Conservation (phyloP, 2,888 invertebrate genomes). For the Metopia argyrocephala region DNA sequence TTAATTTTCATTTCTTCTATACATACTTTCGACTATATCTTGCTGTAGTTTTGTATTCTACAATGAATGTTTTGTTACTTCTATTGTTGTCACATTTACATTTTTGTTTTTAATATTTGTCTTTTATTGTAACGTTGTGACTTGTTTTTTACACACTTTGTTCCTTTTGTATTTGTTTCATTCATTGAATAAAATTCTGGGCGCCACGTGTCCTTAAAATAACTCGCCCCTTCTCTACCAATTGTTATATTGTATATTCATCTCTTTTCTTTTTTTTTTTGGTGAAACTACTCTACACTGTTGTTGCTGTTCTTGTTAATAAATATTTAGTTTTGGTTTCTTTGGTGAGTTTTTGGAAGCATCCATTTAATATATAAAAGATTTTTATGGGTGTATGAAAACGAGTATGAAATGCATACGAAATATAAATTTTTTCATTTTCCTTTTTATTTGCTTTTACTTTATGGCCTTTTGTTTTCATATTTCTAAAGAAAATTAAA, state of each 20-base stretch:
- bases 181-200: constrained; percentile 13
- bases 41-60: constrained; percentile 2
- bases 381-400: neutral
- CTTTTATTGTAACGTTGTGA: constrained; percentile 34
- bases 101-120: constrained; percentile 41
- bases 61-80: constrained; percentile 50
- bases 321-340: constrained; percentile 39
- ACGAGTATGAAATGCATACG: constrained; percentile 21
- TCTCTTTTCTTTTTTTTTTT: constrained; percentile 25
- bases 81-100: constrained; percentile 33
- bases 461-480: neutral
- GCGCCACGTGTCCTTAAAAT: constrained; percentile 54
- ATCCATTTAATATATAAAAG: neutral
- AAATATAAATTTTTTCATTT: constrained; percentile 19
- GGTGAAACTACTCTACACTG: constrained; percentile 6
- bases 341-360: neutral
- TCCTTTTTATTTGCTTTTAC: neutral
- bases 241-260: neutral
- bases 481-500: neutral
- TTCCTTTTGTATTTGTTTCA: constrained; percentile 18
- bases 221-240: constrained; percentile 19
- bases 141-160: neutral
- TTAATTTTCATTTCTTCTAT: constrained; percentile 27
- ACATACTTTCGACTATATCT: neutral
- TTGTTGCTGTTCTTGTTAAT: constrained; percentile 21